These are phyloP conservation scores for Anseranas semipalmata DNA, from an alignment of 2,113 vertebrate genomes.

Conservation along the genomic window DNA sequence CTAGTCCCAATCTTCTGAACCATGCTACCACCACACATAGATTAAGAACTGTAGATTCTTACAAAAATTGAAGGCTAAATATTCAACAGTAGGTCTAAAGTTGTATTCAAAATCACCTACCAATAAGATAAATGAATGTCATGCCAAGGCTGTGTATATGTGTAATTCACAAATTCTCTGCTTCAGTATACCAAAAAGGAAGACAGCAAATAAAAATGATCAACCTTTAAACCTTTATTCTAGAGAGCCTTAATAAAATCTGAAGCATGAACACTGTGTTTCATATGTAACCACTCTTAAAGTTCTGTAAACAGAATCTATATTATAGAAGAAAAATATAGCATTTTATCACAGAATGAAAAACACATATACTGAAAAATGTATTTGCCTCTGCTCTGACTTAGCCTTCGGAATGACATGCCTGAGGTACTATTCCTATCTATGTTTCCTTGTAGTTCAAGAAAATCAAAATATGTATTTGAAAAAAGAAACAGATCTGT, in stretches of 20 bases:
- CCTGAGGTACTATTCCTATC: conserved; percentile 29
- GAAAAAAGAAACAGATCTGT: conserved; percentile 44
- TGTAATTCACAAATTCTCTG: not conserved
- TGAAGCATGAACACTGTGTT: not conserved
- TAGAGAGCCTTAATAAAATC: not conserved
- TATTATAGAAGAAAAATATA: not conserved
- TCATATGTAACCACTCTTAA: not conserved
- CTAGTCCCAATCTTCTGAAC: not conserved
- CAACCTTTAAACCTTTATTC: not conserved
- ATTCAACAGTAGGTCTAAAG: not conserved
- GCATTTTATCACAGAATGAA: not conserved
- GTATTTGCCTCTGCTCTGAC: not conserved
- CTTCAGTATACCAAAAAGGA: not conserved
- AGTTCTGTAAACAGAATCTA: not conserved
- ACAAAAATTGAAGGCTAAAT: not conserved
- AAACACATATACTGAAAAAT: not conserved
- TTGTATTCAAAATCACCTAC: not conserved
- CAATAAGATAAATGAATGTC: not conserved
- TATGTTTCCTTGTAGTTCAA: conserved; percentile 24
- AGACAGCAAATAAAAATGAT: not conserved
- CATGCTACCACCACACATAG: not conserved
- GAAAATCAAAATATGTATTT: conserved; percentile 20
- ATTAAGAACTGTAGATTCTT: not conserved
- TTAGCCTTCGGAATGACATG: not conserved
- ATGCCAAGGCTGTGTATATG: not conserved